Base-by-base conservation (phyloP, 2,797 vertebrate species). In the Adelosebastes latens region DNA sequence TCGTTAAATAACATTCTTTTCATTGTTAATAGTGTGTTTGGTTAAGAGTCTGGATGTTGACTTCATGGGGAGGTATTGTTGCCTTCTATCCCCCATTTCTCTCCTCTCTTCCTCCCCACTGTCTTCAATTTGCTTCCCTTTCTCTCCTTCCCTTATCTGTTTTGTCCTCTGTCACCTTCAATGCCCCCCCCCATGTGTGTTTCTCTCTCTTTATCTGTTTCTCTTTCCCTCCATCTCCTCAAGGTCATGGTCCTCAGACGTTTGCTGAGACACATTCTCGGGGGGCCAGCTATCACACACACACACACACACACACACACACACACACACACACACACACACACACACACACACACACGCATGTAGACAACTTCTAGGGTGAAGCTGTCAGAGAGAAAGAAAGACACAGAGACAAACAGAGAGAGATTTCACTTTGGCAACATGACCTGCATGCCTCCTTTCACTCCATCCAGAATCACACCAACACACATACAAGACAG, bases 171-270 rank as follows among this genome's bases (percentile, higher is more conserved):
- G 69, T 84, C 81, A 75, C 82, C 79, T 86, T 85, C 73, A 56
- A 20, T 71, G 66, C 18, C 18, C 18, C 18, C 81, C 75, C 76
- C 77, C 49, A 8, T 75, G 72, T 84, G 88, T 81, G 77, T 76
- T 69, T 76, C 68, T 76, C 72, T 79, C 64, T 74, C 82, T 85
- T 84, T 78, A 82, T 88, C 86, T 83, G 72, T 74, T 67, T 83
- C 79, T 73, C 60, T 66, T 61, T 85, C 72, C 72, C 56, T 82
- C 85, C 68, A 56, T 83, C 80, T 94, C 70, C 68, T 92, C 91
- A 95, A 94, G 91, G 91, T 94, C 92, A 85, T 1, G 36, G 81
- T 89, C 88, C 75, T 92, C 82, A 93, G 90, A 88, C 79, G 14
- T 73, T 84, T 56, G 80, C 90, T 88, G 85, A 91, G 83, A 89